Evolutionary conservation across 2,797 vertebrate genomes (phyloP).

Genomic region (Leptoclinus maculatus): DNA sequence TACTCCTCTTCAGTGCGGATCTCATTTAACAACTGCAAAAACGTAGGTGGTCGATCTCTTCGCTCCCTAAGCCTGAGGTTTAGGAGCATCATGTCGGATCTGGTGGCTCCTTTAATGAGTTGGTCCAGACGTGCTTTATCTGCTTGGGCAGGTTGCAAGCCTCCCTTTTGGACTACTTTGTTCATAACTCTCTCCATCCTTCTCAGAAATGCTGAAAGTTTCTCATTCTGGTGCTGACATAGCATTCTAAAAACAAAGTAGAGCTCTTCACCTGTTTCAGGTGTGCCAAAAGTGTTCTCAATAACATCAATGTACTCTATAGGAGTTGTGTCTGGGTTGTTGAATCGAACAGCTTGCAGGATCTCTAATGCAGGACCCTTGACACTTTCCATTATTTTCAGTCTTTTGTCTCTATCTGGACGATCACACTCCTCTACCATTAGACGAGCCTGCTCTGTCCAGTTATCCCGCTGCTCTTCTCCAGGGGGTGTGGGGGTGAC

Average conservation of each 20-base stretch:
- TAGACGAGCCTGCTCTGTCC: too few species aligned
- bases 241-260: neutral
- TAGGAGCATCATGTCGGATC: constrained; percentile 25
- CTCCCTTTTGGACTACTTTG: neutral
- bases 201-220: constrained; percentile 32
- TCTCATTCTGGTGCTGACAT: constrained; percentile 5
- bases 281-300: constrained; percentile 21
- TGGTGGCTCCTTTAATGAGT: constrained; percentile 31
- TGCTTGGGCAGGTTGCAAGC: neutral
- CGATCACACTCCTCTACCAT: too few species aligned
- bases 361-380: constrained; percentile 34
- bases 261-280: neutral
- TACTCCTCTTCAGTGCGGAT: neutral
- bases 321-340: constrained; percentile 9
- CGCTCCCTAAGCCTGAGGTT: too few species aligned
- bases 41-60: too few species aligned
- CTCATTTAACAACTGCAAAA: neutral
- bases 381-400: constrained; percentile 3
- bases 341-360: constrained; percentile 22
- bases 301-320: constrained; percentile 14
- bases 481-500: too few species aligned
- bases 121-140: constrained; percentile 18
- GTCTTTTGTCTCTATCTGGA: too few species aligned
- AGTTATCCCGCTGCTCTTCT: too few species aligned
- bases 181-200: neutral